Conservation (phyloP, 2,797 vertebrate species). For the Antennarius maculatus region DNA sequence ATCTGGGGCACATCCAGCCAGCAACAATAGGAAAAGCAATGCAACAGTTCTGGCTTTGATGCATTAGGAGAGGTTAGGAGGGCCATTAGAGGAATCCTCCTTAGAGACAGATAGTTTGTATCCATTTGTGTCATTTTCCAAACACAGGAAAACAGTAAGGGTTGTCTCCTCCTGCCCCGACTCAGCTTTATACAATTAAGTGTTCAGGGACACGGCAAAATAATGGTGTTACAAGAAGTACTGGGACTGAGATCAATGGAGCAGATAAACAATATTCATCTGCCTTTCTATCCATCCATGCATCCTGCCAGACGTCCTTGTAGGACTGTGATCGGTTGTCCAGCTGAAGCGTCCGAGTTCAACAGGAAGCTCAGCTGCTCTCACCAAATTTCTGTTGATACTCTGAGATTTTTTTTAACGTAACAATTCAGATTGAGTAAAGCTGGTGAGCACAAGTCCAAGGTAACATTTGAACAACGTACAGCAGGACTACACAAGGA, state of each 20-base stretch:
- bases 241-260: constrained; percentile 62
- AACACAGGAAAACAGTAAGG: constrained; percentile 67
- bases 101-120: constrained; percentile 68
- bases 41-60: constrained; percentile 36
- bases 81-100: constrained; percentile 64
- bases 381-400: constrained; percentile 2
- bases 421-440: background rate
- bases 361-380: constrained; percentile 26
- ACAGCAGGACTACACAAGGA: background rate
- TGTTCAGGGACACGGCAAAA: constrained; percentile 51
- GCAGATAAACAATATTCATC: constrained; percentile 62
- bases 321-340: constrained; percentile 34
- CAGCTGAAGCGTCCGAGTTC: constrained; percentile 14
- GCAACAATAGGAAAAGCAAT: constrained; percentile 14
- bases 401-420: background rate
- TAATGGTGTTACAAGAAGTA: constrained; percentile 73
- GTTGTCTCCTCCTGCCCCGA: constrained; percentile 49
- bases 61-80: constrained; percentile 51
- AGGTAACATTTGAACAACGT: constrained; percentile 16
- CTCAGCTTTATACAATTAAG: constrained; percentile 74
- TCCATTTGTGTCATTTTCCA: constrained; percentile 77
- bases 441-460: background rate
- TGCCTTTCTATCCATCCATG: constrained; percentile 33
- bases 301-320: constrained; percentile 48
- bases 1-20: constrained; percentile 7